These are phyloP conservation scores for Odontocerum albicorne DNA, from an alignment of 2,888 invertebrate genomes.

Conservation along the genomic window DNA sequence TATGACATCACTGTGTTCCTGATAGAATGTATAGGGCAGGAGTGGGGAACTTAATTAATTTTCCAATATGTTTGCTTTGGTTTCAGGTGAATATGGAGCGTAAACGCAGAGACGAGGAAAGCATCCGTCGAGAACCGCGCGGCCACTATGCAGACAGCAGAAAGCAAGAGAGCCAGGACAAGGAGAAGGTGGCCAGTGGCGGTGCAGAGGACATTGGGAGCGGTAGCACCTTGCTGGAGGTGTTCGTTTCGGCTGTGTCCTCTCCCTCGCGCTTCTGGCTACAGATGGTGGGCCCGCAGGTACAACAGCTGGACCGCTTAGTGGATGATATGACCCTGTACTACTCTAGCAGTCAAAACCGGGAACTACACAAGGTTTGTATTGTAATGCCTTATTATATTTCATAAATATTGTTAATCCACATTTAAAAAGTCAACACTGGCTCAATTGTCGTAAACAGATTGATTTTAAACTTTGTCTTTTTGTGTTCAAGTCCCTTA, in stretches of 20 bases:
- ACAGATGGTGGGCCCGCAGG: slow-evolving; percentile 76
- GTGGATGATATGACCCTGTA: slow-evolving; percentile 82
- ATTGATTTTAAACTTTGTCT: too few relatives aligned
- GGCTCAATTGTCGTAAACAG: too few relatives aligned
- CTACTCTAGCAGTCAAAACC: slow-evolving; percentile 67
- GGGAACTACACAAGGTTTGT: slow-evolving; percentile 61
- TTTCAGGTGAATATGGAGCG: slow-evolving; percentile 50
- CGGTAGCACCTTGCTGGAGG: slow-evolving; percentile 69
- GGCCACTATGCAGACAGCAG: slow-evolving; percentile 37
- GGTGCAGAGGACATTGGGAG: background rate
- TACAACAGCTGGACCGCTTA: slow-evolving; percentile 75
- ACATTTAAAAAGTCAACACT: too few relatives aligned
- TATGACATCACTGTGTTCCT: too few relatives aligned
- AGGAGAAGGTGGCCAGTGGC: background rate
- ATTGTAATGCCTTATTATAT: too few relatives aligned
- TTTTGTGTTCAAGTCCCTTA: too few relatives aligned
- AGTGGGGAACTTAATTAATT: too few relatives aligned
- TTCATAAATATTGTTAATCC: too few relatives aligned
- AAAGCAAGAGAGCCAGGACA: background rate
- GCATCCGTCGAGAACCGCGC: slow-evolving; percentile 56
- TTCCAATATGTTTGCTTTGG: too few relatives aligned
- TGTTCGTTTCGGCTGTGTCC: slow-evolving; percentile 84
- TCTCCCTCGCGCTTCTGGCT: slow-evolving; percentile 85
- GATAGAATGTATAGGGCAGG: too few relatives aligned
- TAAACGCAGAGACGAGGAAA: slow-evolving; percentile 45